Conservation (phyloP, 2,797 vertebrate genomes). For the Myripristis murdjan region DNA sequence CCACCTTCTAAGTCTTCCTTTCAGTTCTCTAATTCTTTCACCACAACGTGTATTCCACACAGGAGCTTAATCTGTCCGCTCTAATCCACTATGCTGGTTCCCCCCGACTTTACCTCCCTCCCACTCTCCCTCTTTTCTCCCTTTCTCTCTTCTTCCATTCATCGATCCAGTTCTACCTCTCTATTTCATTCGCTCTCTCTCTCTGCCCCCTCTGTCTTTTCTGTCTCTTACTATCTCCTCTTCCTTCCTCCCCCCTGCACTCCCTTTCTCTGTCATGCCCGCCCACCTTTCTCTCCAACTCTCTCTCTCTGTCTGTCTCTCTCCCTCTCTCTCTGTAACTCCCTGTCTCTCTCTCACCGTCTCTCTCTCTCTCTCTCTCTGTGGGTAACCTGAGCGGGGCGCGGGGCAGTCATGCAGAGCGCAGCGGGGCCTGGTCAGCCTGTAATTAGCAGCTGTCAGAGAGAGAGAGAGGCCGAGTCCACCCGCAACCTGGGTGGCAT, state of each 20-base stretch:
- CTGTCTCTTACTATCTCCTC: slow-evolving; percentile 64
- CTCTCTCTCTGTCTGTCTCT: slow-evolving; percentile 27
- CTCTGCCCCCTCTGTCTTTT: slow-evolving; percentile 44
- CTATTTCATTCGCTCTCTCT: slow-evolving; percentile 36
- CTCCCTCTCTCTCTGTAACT: slow-evolving; percentile 5
- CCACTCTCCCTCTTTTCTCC: slow-evolving; percentile 45
- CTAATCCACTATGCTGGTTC: slow-evolving; percentile 81
- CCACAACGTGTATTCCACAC: slow-evolving; percentile 79
- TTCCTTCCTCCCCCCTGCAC: slow-evolving; percentile 24
- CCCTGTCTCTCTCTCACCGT: no score
- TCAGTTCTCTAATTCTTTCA: slow-evolving; percentile 78
- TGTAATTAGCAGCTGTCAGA: slow-evolving; percentile 91
- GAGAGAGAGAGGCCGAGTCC: slow-evolving; percentile 81
- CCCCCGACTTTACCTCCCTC: slow-evolving; percentile 64
- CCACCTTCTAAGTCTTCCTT: slow-evolving; percentile 76
- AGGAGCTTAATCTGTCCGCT: slow-evolving; percentile 84
- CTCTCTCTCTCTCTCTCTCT: slow-evolving; percentile 71
- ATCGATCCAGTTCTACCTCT: slow-evolving; percentile 60
- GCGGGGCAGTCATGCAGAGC: slow-evolving; percentile 89
- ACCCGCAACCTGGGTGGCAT: slow-evolving; percentile 91
- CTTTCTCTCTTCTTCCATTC: slow-evolving; percentile 63
- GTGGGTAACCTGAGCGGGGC: slow-evolving; percentile 86
- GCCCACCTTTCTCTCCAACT: slow-evolving; percentile 5
- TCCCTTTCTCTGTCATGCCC: slow-evolving; percentile 36
- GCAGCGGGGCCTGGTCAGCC: slow-evolving; percentile 87